phyloP scores from a whole-genome alignment of 2,113 vertebrate species.

The Madoqua kirkii region DNA sequence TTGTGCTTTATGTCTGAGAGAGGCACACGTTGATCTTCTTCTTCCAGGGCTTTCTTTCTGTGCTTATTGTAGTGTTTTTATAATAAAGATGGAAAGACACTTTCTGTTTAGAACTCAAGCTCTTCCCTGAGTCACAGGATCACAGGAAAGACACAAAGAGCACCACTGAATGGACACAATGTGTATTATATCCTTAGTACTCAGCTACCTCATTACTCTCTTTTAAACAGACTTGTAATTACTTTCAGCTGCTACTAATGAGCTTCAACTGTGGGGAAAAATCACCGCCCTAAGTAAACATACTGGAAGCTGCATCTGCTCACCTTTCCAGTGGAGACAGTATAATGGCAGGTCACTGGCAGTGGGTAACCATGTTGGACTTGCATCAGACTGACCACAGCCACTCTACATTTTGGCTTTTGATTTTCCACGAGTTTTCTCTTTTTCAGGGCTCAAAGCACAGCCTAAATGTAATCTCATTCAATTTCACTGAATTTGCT shows the following conservation, averaged over 20 bases:
- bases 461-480: neutral
- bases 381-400: neutral
- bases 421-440: neutral
- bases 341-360: neutral
- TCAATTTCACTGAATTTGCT: neutral
- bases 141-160: neutral
- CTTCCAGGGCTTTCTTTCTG: neutral
- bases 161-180: neutral
- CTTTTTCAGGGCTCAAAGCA: neutral
- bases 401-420: neutral
- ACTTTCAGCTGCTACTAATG: constrained; percentile 55
- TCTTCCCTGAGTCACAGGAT: neutral
- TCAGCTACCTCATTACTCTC: constrained; percentile 18
- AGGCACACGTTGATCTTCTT: neutral
- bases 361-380: neutral
- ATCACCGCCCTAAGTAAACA: neutral
- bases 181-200: neutral
- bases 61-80: neutral
- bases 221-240: constrained; percentile 40
- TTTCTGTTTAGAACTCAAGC: neutral
- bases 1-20: neutral
- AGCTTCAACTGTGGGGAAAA: neutral
- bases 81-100: neutral
- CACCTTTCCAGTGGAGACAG: neutral
- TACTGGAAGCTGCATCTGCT: neutral